Base-by-base conservation (phyloP, 2,113 vertebrate genomes). In the Brevimyrus niger region DNA sequence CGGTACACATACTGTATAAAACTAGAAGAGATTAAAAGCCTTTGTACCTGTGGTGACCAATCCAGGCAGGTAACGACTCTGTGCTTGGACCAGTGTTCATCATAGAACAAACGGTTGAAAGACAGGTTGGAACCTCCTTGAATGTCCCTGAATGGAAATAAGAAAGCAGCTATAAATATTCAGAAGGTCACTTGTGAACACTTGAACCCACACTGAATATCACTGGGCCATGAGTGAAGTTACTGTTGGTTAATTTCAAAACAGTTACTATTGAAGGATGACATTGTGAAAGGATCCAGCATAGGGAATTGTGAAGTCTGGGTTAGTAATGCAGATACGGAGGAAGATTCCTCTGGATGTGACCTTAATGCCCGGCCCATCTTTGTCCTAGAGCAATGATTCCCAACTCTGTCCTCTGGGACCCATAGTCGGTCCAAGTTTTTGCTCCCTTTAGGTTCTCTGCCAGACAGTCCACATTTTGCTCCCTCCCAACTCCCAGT, bases 61-160 rank as follows among this genome's bases (percentile, higher is more conserved):
- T 98, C 97, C 93, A 98, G 95, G 89, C 97, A 97, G 55, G 97
- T 97, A 91, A 98, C 97, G 0, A 98, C 97, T 46, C 97, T 95
- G 90, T 97, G 97, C 91, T 98, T 98, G 48, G 97, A 97, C 97
- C 97, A 98, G 91, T 97, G 97, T 65, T 97, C 97, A 91, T 98
- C 96, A 42, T 97, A 97, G 92, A 98, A 97, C 1, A 97, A 95
- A 46, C 96, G 96, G 90, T 95, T 97, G 92, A 97, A 97, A 88
- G 97, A 97, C 88, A 98, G 95, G 92, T 97, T 97, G 92, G 95
- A 95, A 93, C 97, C 97, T 86, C 96, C 97, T 92, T 97, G 97
- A 50, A 96, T 93, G 69, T 97, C 97, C 91, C 97, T 98, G 92
- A 84, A 48, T 55, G 82, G 17, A 47, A 55, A 87, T 90, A 23